Conservation (phyloP, 2,797 vertebrate genomes). For the Caiman crocodilus region DNA sequence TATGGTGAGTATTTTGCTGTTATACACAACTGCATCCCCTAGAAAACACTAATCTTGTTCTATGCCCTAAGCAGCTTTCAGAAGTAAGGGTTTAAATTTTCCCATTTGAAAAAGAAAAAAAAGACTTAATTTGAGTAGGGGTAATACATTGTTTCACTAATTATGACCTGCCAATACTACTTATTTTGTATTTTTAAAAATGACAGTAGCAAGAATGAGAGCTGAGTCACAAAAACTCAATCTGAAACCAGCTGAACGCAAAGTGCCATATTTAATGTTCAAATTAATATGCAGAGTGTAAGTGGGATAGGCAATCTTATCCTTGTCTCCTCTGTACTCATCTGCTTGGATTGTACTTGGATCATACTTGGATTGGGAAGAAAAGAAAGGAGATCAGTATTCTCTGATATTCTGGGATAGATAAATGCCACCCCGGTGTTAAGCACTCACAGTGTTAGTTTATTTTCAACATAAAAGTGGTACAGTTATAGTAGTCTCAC, state of each 20-base stretch:
- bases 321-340: too few relatives aligned
- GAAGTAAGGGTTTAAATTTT: not conserved
- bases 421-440: too few relatives aligned
- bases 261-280: slow-evolving; percentile 21
- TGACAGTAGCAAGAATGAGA: not conserved
- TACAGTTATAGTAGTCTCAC: too few relatives aligned
- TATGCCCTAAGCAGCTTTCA: not conserved
- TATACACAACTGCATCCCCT: not conserved
- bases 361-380: too few relatives aligned
- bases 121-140: not conserved
- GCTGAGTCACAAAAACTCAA: not conserved
- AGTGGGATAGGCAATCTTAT: too few relatives aligned
- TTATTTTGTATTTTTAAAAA: not conserved
- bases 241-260: slow-evolving; percentile 11
- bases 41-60: not conserved
- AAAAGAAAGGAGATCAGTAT: too few relatives aligned
- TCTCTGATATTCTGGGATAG: too few relatives aligned
- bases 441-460: too few relatives aligned
- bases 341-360: too few relatives aligned
- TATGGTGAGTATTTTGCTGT: not conserved
- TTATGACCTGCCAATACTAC: not conserved
- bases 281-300: not conserved
- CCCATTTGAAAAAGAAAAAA: not conserved
- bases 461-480: too few relatives aligned
- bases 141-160: not conserved